phyloP scores from a whole-genome alignment of 1,140 invertebrate genomes.

The Sitobion miscanthi region DNA sequence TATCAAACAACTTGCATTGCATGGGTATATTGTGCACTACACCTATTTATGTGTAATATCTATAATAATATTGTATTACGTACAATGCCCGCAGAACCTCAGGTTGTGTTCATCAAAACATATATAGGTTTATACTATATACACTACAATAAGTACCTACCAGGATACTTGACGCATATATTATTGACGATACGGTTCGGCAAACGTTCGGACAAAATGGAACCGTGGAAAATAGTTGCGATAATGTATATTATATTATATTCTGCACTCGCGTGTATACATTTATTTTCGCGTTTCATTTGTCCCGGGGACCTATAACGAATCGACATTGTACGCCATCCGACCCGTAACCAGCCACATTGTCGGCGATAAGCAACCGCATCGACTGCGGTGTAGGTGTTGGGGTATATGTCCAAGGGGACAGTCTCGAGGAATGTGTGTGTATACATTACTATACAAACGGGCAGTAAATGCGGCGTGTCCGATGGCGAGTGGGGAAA shows the following conservation, averaged over 20 bases:
- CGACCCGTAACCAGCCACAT: not conserved
- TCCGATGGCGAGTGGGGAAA: not conserved
- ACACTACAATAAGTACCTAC: too few species aligned
- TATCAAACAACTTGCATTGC: not conserved
- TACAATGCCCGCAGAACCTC: not conserved
- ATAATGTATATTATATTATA: not conserved
- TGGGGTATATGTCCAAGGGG: not conserved
- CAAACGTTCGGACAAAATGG: not conserved
- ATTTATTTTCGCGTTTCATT: not conserved
- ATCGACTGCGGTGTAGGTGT: slow-evolving; percentile 24
- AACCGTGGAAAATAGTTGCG: not conserved
- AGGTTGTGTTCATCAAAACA: not conserved
- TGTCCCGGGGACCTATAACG: not conserved
- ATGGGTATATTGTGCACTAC: not conserved
- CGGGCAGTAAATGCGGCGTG: not conserved
- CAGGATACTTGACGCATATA: not conserved
- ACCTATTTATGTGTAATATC: not conserved
- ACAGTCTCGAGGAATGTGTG: not conserved
- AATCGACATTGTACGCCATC: not conserved
- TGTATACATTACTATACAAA: too few species aligned
- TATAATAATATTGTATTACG: not conserved
- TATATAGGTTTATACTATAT: not conserved
- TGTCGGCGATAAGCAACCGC: not conserved
- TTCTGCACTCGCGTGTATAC: not conserved
- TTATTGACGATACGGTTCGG: not conserved